A percentile compares a stretch with the other conserved stretches of the same genome.
These are phyloP conservation scores for Ctenopoma kingsleyae DNA, from an alignment of 2,797 vertebrate species.

Conservation along the genomic window DNA sequence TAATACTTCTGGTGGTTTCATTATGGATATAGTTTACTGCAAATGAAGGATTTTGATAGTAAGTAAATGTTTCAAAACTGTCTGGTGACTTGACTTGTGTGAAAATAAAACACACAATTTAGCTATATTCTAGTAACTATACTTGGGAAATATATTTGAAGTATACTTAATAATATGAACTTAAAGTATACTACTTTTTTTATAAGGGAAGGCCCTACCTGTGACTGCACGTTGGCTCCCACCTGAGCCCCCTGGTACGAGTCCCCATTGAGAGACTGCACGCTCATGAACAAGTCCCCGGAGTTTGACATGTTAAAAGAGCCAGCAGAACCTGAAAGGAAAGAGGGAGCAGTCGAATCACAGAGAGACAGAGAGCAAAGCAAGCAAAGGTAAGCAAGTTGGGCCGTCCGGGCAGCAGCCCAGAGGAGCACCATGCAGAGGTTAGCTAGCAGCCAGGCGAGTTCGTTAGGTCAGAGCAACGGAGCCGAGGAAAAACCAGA, in stretches of 20 bases:
- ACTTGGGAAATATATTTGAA: no score
- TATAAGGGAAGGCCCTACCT: no score
- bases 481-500: slow-evolving; percentile 33
- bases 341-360: slow-evolving; percentile 89
- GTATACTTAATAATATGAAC: no score
- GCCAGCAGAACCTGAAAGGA: slow-evolving; percentile 98
- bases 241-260: slow-evolving; percentile 99
- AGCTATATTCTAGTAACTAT: no score
- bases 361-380: slow-evolving; percentile 84
- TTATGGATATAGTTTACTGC: no score
- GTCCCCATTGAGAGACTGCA: slow-evolving; percentile 99
- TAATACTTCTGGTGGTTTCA: no score
- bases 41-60: no score
- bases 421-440: slow-evolving; percentile 80
- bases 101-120: no score
- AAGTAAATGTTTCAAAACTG: no score
- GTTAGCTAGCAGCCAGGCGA: slow-evolving; percentile 81
- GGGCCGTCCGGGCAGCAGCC: slow-evolving; percentile 30
- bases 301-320: slow-evolving; percentile 99
- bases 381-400: slow-evolving; percentile 43
- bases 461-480: slow-evolving; percentile 39
- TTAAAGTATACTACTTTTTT: no score
- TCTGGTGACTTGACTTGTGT: no score
- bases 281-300: slow-evolving; percentile 99
- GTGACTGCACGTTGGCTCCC: slow-evolving; percentile 99